These are phyloP conservation scores for Episyrphus balteatus DNA, from an alignment of 1,140 invertebrate genomes.

Conservation along the genomic window DNA sequence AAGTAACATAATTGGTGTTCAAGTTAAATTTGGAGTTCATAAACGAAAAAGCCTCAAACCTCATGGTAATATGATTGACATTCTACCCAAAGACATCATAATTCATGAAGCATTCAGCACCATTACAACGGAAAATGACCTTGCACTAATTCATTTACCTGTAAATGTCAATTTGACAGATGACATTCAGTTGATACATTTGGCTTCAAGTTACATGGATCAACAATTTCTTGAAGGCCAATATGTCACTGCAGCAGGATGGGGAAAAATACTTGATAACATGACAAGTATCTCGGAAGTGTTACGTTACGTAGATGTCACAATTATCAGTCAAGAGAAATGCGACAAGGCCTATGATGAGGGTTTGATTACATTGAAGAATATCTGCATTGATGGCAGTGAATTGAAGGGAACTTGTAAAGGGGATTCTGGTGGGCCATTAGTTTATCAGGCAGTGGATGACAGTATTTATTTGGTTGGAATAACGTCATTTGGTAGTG, in stretches of 20 bases:
- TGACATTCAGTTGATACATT: conserved; percentile 6
- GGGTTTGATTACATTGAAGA: neutral
- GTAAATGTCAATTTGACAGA: conserved; percentile 3
- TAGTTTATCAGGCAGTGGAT: conserved; percentile 15
- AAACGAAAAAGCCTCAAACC: conserved; percentile 9
- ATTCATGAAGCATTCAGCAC: conserved; percentile 12
- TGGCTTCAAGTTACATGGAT: conserved; percentile 4
- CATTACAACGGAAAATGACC: conserved; percentile 16
- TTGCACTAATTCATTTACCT: conserved; percentile 13
- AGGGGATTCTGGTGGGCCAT: conserved; percentile 32
- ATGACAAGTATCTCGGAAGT: neutral
- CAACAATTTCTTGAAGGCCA: conserved; percentile 9
- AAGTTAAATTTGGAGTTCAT: neutral
- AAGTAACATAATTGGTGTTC: neutral
- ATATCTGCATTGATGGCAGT: conserved; percentile 17
- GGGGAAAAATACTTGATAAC: conserved; percentile 13
- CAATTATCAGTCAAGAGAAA: neutral
- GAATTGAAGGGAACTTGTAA: conserved; percentile 20
- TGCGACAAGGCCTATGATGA: neutral
- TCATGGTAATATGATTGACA: conserved; percentile 1
- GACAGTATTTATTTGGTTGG: conserved; percentile 27
- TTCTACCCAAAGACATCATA: neutral
- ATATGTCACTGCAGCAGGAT: conserved; percentile 12
- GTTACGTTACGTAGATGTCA: neutral
- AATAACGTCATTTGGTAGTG: conserved; percentile 40